Conservation (phyloP, 2,888 invertebrate species). For the Electrophaes corylata region DNA sequence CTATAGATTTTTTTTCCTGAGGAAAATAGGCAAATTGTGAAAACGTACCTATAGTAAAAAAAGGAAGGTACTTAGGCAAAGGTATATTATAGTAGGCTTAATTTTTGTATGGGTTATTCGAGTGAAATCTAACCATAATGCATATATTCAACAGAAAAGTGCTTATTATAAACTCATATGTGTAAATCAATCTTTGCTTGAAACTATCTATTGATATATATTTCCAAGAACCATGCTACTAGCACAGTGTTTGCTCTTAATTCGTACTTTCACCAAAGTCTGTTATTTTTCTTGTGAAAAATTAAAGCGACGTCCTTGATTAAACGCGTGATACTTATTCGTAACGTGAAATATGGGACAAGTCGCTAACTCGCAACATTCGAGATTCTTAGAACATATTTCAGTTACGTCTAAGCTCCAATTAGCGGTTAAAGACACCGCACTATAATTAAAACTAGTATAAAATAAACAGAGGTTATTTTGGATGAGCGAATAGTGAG, state of each 20-base stretch:
- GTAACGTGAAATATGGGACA: conserved; percentile 41
- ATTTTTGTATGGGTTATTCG: not conserved
- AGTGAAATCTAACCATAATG: not conserved
- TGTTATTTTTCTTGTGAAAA: conserved; percentile 38
- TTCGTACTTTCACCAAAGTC: conserved; percentile 31
- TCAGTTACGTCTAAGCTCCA: conserved; percentile 60
- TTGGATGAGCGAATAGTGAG: conserved; percentile 65
- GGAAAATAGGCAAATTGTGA: too few species aligned
- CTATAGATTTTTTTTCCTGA: too few species aligned
- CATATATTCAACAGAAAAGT: not conserved
- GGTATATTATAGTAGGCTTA: not conserved
- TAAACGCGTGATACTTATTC: conserved; percentile 45
- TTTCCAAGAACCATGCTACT: conserved; percentile 45
- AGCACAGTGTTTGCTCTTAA: conserved; percentile 40
- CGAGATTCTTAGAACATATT: conserved; percentile 42
- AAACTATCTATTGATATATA: not conserved
- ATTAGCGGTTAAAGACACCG: conserved; percentile 81
- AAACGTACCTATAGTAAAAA: too few species aligned
- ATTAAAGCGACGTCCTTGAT: conserved; percentile 57
- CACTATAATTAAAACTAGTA: conserved; percentile 69
- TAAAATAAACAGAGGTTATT: conserved; percentile 74
- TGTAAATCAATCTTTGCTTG: not conserved
- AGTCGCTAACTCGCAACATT: conserved; percentile 30
- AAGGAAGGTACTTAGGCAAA: too few species aligned
- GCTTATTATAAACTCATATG: not conserved